Conservation (phyloP, 2,888 invertebrate species). For the Leptinotarsa rubiginosa region DNA sequence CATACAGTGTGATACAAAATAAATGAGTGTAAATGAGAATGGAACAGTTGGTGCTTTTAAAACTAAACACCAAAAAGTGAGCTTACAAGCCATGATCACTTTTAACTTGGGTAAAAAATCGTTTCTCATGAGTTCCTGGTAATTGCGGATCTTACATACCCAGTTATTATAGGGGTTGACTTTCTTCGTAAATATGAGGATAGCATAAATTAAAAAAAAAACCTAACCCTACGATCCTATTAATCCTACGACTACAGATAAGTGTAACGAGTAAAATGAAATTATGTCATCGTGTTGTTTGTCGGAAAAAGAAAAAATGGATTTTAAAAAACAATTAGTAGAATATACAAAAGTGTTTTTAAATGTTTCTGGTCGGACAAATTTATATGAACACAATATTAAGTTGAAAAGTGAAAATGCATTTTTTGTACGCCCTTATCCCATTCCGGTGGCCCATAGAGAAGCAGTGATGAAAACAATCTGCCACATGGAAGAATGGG, state of each 20-base stretch:
- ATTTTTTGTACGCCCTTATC: no score
- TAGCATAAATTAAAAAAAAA: not conserved
- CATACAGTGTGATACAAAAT: no score
- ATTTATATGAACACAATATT: no score
- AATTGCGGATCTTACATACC: conserved; percentile 6
- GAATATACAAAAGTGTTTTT: no score
- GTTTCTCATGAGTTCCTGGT: conserved; percentile 14
- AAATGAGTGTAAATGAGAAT: no score
- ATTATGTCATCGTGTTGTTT: not conserved
- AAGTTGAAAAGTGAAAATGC: no score
- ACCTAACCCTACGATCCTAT: not conserved
- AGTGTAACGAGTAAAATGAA: not conserved
- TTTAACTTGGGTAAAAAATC: not conserved
- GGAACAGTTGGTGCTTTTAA: not conserved
- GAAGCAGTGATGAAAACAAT: not conserved
- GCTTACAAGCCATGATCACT: not conserved
- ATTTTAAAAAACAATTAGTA: no score
- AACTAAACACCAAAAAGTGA: not conserved
- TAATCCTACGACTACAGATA: not conserved
- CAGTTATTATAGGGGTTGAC: not conserved
- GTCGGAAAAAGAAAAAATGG: no score
- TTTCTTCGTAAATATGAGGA: not conserved
- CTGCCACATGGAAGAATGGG: not conserved
- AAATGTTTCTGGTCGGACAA: no score
- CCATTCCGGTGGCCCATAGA: not conserved